These are phyloP conservation scores for Drosophila ananassae DNA, from an alignment of 1,140 invertebrate species.

Conservation along the genomic window DNA sequence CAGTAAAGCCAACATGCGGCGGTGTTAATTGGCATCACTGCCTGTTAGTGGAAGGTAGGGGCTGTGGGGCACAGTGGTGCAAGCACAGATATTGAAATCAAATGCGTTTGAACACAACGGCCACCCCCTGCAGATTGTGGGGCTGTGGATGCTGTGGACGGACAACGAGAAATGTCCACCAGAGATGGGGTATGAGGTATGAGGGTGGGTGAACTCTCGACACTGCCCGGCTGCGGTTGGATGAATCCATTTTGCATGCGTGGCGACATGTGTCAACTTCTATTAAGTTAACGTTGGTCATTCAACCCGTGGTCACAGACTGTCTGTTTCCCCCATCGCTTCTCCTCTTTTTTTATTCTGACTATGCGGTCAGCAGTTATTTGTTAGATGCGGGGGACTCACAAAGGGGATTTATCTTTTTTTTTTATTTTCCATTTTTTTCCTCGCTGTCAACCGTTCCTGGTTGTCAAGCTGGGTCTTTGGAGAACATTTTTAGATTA, in stretches of 20 bases:
- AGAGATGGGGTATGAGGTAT: neutral
- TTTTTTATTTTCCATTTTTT: neutral
- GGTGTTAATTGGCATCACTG: conserved; percentile 62
- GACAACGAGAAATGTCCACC: no score
- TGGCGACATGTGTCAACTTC: conserved; percentile 81
- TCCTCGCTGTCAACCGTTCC: neutral
- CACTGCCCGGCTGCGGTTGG: conserved; percentile 57
- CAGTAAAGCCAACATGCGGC: conserved; percentile 17
- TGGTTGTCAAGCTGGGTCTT: conserved; percentile 2
- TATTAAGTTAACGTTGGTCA: conserved; percentile 79
- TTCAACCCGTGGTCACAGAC: conserved; percentile 62
- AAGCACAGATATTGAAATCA: conserved; percentile 63
- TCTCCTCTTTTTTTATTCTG: conserved; percentile 9
- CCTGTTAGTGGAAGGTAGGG: conserved; percentile 9
- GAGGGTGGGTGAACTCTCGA: conserved; percentile 30
- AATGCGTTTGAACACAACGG: conserved; percentile 47
- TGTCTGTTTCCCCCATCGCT: conserved; percentile 4
- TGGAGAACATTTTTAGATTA: conserved; percentile 1
- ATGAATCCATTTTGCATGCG: conserved; percentile 78
- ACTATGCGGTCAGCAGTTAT: conserved; percentile 46
- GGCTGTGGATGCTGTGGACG: neutral
- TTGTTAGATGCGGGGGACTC: conserved; percentile 15
- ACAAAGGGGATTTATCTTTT: neutral
- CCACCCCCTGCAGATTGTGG: neutral
- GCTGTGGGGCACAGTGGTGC: neutral